phyloP scores from a whole-genome alignment of 1,140 invertebrate genomes.

The Lineus longissimus region DNA sequence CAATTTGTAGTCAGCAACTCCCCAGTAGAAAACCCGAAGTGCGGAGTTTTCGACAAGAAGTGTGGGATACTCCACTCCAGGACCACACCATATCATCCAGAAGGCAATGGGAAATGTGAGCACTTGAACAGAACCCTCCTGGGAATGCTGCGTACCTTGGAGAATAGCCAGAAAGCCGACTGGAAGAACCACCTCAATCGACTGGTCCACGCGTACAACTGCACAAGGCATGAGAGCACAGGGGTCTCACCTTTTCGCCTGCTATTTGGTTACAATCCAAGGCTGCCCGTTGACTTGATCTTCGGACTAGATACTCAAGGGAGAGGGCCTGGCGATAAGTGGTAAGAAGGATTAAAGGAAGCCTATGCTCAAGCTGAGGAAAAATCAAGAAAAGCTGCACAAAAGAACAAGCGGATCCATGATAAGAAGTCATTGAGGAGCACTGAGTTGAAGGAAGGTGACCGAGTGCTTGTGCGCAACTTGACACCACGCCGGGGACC shows the following conservation, averaged over 20 bases:
- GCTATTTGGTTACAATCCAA: slow-evolving; percentile 9
- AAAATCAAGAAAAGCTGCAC: neutral
- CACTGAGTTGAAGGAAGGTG: slow-evolving; percentile 16
- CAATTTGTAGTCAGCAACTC: no score
- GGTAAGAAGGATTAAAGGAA: slow-evolving; percentile 9
- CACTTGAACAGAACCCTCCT: slow-evolving; percentile 16
- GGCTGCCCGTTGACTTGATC: slow-evolving; percentile 19
- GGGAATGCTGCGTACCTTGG: slow-evolving; percentile 16
- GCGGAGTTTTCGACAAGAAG: slow-evolving; percentile 14
- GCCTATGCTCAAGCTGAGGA: neutral
- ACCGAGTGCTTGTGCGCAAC: slow-evolving; percentile 24
- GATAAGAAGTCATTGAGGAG: slow-evolving; percentile 5
- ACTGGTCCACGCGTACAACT: slow-evolving; percentile 22
- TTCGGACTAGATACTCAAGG: slow-evolving; percentile 1
- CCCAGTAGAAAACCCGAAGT: no score
- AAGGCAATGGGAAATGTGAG: slow-evolving; percentile 18
- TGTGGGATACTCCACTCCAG: slow-evolving; percentile 15
- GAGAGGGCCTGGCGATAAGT: slow-evolving; percentile 9
- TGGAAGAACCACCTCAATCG: slow-evolving; percentile 18
- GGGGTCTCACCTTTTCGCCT: slow-evolving; percentile 13
- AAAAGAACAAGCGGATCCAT: neutral
- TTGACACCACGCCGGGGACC: slow-evolving; percentile 19
- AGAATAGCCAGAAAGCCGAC: slow-evolving; percentile 6
- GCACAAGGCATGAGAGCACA: slow-evolving; percentile 18
- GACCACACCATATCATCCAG: slow-evolving; percentile 20